A percentile compares a stretch with the other conserved stretches of the same genome.
Evolutionary conservation across 2,888 invertebrate species (phyloP).

Genomic region (Pyrgus malvae): DNA sequence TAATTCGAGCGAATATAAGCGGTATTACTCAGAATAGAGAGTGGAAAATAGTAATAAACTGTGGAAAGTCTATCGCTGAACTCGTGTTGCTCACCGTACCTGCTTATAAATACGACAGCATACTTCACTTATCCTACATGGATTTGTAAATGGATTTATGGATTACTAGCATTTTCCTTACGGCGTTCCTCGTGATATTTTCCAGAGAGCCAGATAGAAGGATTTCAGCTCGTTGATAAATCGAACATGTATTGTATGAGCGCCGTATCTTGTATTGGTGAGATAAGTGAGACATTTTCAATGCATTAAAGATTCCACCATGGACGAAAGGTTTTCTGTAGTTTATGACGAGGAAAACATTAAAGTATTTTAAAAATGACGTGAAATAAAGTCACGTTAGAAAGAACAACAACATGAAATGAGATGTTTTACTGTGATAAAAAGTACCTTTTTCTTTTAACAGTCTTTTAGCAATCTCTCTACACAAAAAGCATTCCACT

Average conservation of each 20-base stretch:
- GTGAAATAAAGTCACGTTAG: too few species aligned
- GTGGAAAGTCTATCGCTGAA: not conserved
- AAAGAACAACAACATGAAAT: too few species aligned
- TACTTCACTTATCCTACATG: constrained; percentile 39
- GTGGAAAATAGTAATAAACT: not conserved
- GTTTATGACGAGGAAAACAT: too few species aligned
- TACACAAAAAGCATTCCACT: too few species aligned
- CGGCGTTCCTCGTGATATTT: constrained; percentile 3
- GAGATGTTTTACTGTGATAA: too few species aligned
- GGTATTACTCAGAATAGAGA: not conserved
- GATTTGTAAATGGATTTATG: constrained; percentile 38
- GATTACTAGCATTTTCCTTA: constrained; percentile 29
- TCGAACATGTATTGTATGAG: constrained; percentile 5
- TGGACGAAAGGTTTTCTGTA: not conserved
- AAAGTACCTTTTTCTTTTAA: too few species aligned
- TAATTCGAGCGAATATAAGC: not conserved
- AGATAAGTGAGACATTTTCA: not conserved
- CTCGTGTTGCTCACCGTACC: constrained; percentile 4
- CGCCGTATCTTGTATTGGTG: not conserved
- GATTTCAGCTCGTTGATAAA: constrained; percentile 12
- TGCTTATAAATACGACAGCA: constrained; percentile 31
- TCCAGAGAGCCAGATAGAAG: not conserved
- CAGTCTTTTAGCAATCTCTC: too few species aligned
- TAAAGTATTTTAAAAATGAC: too few species aligned
- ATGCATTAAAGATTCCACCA: constrained; percentile 7